Evolutionary conservation across 2,797 vertebrate species (phyloP), one percentile per base, ranked within the genome.

Genomic region (Oophaga sylvatica): DNA sequence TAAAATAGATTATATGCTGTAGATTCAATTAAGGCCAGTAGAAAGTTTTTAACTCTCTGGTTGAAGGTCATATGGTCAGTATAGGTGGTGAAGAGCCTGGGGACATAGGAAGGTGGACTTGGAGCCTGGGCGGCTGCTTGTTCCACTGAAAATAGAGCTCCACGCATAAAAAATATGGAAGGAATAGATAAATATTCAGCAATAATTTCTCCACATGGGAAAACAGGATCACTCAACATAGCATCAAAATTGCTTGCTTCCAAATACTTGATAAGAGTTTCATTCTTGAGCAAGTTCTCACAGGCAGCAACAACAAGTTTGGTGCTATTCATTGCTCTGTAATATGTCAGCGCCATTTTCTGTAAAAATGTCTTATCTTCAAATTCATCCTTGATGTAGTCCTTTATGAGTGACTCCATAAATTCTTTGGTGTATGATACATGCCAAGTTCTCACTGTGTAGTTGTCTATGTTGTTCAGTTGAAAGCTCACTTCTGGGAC

Each of bases 401-500:
- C 84, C 20, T 71, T 85, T 0, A 91, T n/a, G 65, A 92, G 91
- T 85, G 91, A 90, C 17, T 0, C 5, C 16, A 45, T 3, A 65
- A 90, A 88, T 0, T 94, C 90, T 9, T 92, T 90, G 81, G 89
- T 93, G 81, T 95, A 97, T 8, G 93, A 73, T 1, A 95, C 94
- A 0, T 88, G 3, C 0, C 90, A 92, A 0, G 81, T 94, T 89
- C 94, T 90, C 0, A 94, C 94, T 0, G 92, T 90, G 71, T 93
- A 95, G 41, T 90, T 59, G n/a, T 90, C 89, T 0, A 70, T 16
- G 95, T 95, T 0, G 87, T 91, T 1, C 92, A 93, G 90, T 96
- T 90, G 0, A 90, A 95, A 80, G 87, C 67, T 95, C 65, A 94
- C 11, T 29, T 97, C 96, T 0, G 97, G 97, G 2, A 96, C 94